Percentiles rank a stretch among this genome's conserved stretches.
phyloP scores from a whole-genome alignment of 1,140 invertebrate genomes.

The Cydia fagiglandana region DNA sequence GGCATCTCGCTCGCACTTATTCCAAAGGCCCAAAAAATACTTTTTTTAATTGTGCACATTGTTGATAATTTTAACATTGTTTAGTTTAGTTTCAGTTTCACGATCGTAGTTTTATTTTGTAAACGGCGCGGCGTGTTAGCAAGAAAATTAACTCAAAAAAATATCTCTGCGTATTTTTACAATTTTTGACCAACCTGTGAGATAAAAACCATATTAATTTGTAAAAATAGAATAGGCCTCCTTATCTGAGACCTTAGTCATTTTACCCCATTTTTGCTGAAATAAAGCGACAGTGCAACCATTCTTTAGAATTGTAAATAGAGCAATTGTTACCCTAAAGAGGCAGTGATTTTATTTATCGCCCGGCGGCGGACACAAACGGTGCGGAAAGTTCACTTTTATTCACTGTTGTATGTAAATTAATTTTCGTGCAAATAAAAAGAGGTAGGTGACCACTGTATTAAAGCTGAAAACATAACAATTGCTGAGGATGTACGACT shows the following conservation, averaged over 20 bases:
- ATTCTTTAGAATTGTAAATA: slow-evolving; percentile 31
- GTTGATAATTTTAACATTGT: too few relatives aligned
- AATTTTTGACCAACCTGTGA: too few relatives aligned
- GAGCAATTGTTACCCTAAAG: slow-evolving; percentile 34
- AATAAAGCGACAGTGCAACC: slow-evolving; percentile 20
- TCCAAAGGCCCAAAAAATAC: too few relatives aligned
- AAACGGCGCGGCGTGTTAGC: too few relatives aligned
- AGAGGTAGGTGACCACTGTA: neutral
- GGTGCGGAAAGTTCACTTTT: neutral
- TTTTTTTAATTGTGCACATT: too few relatives aligned
- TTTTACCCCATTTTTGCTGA: slow-evolving; percentile 32
- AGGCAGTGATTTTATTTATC: slow-evolving; percentile 28
- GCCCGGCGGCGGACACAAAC: neutral
- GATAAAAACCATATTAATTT: too few relatives aligned
- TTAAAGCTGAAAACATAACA: neutral
- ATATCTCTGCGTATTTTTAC: too few relatives aligned
- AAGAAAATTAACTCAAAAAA: too few relatives aligned
- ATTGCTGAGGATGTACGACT: too few relatives aligned
- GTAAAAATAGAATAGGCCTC: neutral
- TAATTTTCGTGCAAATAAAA: neutral
- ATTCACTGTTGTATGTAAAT: neutral
- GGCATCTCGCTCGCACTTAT: too few relatives aligned
- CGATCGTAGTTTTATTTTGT: too few relatives aligned
- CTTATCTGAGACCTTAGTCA: slow-evolving; percentile 1
- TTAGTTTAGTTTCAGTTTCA: too few relatives aligned